These are phyloP conservation scores for Epinephelus malabaricus DNA, from an alignment of 2,797 vertebrate species.

Conservation along the genomic window DNA sequence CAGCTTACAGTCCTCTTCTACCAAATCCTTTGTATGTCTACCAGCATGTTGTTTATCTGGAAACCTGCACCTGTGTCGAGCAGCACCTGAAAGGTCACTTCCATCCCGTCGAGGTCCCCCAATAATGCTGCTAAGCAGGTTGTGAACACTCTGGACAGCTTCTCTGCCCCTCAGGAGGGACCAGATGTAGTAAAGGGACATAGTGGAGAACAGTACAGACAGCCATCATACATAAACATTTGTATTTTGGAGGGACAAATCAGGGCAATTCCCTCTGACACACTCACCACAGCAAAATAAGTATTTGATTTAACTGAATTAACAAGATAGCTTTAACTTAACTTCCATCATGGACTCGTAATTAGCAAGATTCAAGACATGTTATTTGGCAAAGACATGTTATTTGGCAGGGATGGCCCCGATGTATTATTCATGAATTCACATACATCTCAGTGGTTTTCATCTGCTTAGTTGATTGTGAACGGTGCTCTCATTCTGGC, in stretches of 20 bases:
- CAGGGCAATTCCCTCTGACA: neutral
- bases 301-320: neutral
- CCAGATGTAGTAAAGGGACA: too few species aligned
- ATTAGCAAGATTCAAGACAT: constrained; percentile 24
- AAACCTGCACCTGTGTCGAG: constrained; percentile 2
- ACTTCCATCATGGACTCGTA: neutral
- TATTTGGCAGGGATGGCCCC: neutral
- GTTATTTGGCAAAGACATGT: constrained; percentile 9
- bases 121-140: neutral
- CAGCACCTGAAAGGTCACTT: constrained; percentile 5
- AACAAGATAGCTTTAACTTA: neutral
- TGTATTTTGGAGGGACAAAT: neutral
- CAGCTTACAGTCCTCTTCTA: neutral
- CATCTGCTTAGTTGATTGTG: constrained; percentile 37
- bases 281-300: neutral
- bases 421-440: constrained; percentile 44
- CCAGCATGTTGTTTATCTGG: neutral
- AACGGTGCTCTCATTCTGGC: constrained; percentile 19
- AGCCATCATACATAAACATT: neutral
- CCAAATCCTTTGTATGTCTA: neutral
- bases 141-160: too few species aligned
- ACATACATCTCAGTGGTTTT: constrained; percentile 26
- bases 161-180: too few species aligned
- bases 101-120: neutral
- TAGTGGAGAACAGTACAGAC: neutral